Percentiles rank a stretch among this genome's conserved stretches.
phyloP scores from a whole-genome alignment of 2,888 invertebrate species.

The Metacarcinus magister region DNA sequence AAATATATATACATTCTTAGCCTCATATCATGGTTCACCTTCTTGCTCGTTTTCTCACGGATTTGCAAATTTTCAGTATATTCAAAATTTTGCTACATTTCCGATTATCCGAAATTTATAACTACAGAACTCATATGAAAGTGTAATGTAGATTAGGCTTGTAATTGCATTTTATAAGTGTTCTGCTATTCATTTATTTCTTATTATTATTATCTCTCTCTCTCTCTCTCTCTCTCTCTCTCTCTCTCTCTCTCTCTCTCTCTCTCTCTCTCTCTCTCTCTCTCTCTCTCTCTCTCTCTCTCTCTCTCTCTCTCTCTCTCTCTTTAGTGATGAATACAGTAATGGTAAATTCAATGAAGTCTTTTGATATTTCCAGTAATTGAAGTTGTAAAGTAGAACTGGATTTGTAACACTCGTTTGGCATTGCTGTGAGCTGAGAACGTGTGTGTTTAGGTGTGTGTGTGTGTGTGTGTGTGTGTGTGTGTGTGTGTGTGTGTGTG shows the following conservation, averaged over 20 bases:
- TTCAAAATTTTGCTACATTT: background rate
- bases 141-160: too few species aligned
- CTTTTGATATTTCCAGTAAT: background rate
- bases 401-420: too few species aligned
- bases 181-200: background rate
- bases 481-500: too few species aligned
- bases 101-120: background rate
- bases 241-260: constrained; percentile 10
- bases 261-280: background rate
- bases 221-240: constrained; percentile 26
- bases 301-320: background rate
- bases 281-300: constrained; percentile 16
- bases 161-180: too few species aligned
- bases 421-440: too few species aligned
- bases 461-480: too few species aligned
- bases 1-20: too few species aligned
- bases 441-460: too few species aligned
- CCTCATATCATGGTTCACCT: too few species aligned
- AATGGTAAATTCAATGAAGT: background rate
- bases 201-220: background rate
- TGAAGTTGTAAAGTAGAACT: background rate
- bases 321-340: background rate
- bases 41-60: background rate
- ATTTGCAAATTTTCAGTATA: background rate
- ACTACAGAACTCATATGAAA: background rate